Base-by-base conservation (phyloP, 2,888 invertebrate species). In the Eupeodes luniger region DNA sequence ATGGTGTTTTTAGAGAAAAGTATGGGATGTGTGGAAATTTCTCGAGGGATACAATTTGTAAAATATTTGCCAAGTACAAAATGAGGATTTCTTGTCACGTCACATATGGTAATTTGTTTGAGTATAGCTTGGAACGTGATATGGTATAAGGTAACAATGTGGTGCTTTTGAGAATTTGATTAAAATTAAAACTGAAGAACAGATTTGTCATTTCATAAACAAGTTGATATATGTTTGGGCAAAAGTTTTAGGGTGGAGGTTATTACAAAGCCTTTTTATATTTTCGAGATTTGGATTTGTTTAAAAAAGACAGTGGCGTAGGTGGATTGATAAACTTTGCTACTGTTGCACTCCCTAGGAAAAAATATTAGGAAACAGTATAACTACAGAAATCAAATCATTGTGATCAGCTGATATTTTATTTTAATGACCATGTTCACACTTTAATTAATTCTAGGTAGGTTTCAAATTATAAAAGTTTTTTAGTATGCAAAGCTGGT, bases 41-140 rank as follows among this genome's bases (percentile, higher is more conserved):
- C 88, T 88, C 40, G n/a, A 78, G 88, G 88, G 88, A 88, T 81
- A 88, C 76, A 69, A 85, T 70, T 88, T 85, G 77, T 85, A 75
- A 78, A 85, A 81, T 81, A 88, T 85, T 85, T 85, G 81, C 78
- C 81, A 81, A 61, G 59, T 57, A 78, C 75, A 90, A 90, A 90
- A 90, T 90, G 90, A 90, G 90, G 89, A 90, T 90, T 90, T 90
- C 90, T 90, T 90, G 90, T 90, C 90, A 90, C 89, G 90, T 90
- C 90, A 90, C 90, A 90, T 90, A 90, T 90, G 90, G 90, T 90
- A 90, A 90, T 90, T 90, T 90, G 89, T 85, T 53, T 27, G 27
- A 40, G 66, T 64, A 7, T 40, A 5, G 40, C 6, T 40, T 40
- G 9, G 40, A 69, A 88, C 70, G 49, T 53, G 89, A 74, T 55